These are phyloP conservation scores for Yponomeuta plumbellus DNA, from an alignment of 2,888 invertebrate genomes.

Conservation along the genomic window DNA sequence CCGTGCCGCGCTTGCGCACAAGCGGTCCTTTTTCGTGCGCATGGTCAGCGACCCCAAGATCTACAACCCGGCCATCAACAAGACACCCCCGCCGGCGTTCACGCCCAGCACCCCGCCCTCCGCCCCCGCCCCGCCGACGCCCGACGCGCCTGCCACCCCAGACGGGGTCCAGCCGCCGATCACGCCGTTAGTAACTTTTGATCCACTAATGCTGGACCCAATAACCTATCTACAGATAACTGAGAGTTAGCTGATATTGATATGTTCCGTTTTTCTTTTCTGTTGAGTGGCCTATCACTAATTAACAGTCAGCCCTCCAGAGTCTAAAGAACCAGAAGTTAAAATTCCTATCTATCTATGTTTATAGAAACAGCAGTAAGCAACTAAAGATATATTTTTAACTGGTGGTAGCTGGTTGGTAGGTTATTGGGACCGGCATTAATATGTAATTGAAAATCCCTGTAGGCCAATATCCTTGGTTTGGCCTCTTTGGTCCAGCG, in stretches of 20 bases:
- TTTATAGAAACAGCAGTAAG: too few species aligned
- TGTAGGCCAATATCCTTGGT: background rate
- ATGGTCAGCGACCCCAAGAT: conserved; percentile 99
- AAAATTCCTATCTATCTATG: too few species aligned
- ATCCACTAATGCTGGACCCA: too few species aligned
- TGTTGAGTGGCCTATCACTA: too few species aligned
- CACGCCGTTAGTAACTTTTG: conserved; percentile 33
- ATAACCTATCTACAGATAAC: too few species aligned
- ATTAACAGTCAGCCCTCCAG: too few species aligned
- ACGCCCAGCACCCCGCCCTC: conserved; percentile 70
- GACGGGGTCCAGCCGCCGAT: conserved; percentile 40
- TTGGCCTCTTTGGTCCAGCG: background rate
- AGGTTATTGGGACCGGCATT: too few species aligned
- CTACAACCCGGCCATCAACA: conserved; percentile 93
- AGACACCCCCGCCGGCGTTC: conserved; percentile 79
- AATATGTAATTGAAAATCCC: background rate
- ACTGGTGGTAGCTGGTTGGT: too few species aligned
- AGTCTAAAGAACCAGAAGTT: too few species aligned
- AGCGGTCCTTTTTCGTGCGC: conserved; percentile 96
- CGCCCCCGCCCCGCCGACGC: conserved; percentile 53
- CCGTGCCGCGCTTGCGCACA: conserved; percentile 89
- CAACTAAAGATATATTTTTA: too few species aligned
- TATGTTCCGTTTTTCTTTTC: too few species aligned
- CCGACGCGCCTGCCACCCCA: conserved; percentile 48
- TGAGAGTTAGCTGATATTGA: too few species aligned